Percentiles rank a stretch among this genome's conserved stretches.
Evolutionary conservation across 1,140 invertebrate species (phyloP).

Genomic region (Sinella curviseta): DNA sequence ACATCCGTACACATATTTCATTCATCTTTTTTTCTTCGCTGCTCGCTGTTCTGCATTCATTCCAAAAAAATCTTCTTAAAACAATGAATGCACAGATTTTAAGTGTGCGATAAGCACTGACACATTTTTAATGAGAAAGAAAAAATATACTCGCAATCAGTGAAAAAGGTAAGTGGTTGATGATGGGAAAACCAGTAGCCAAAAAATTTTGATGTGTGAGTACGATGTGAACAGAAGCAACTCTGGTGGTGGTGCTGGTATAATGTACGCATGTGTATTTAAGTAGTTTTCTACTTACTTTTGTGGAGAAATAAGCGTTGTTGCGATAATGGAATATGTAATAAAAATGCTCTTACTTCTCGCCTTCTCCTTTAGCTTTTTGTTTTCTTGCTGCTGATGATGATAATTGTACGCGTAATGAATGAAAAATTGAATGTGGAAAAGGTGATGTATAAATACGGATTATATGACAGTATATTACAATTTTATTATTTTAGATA

Average conservation of each 20-base stretch:
- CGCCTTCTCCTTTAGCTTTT: too few relatives aligned
- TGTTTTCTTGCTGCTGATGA: too few relatives aligned
- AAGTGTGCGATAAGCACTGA: conserved; percentile 9
- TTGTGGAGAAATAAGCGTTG: not conserved
- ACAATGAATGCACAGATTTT: not conserved
- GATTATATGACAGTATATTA: not conserved
- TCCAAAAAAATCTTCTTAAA: not conserved
- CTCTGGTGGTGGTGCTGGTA: not conserved
- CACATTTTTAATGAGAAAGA: conserved; percentile 18
- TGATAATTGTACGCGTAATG: too few relatives aligned
- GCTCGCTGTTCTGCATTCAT: not conserved
- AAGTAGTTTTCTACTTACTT: too few relatives aligned
- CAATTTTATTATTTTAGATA: not conserved
- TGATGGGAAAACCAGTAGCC: conserved; percentile 24
- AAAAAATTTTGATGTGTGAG: conserved; percentile 4
- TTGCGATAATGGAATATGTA: not conserved
- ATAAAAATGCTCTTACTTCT: conserved; percentile 12
- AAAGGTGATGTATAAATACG: not conserved
- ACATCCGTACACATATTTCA: not conserved
- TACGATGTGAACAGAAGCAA: conserved; percentile 16
- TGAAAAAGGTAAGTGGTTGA: not conserved
- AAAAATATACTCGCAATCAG: not conserved
- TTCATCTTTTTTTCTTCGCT: not conserved
- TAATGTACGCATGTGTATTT: not conserved
- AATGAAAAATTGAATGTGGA: too few relatives aligned